These are phyloP conservation scores for Syngnathus acus DNA, from an alignment of 2,797 vertebrate genomes.

Conservation along the genomic window DNA sequence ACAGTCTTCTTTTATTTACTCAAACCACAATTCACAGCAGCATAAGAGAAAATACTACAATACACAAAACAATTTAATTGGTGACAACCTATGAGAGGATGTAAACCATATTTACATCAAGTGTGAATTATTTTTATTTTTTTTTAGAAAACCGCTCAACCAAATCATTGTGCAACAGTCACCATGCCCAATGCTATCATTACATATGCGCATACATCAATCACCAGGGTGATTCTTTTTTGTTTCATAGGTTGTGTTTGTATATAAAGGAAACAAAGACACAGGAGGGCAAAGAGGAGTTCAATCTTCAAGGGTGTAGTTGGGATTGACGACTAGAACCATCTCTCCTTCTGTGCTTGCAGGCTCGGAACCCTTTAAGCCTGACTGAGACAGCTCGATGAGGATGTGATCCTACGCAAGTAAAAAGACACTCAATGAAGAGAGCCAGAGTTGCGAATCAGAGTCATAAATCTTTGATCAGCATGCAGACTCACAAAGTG, in stretches of 20 bases:
- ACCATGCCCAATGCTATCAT: constrained; percentile 14
- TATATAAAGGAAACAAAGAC: neutral
- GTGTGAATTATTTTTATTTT: constrained; percentile 5
- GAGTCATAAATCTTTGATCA: neutral
- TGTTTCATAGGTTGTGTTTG: neutral
- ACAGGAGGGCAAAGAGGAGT: neutral
- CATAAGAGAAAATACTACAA: neutral
- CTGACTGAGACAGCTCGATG: constrained; percentile 84
- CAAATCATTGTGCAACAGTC: constrained; percentile 28
- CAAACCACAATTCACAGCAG: constrained; percentile 24
- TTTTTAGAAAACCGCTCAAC: neutral
- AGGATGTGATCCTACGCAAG: constrained; percentile 86
- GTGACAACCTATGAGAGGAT: constrained; percentile 9
- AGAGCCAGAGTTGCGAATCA: neutral
- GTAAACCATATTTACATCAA: constrained; percentile 61
- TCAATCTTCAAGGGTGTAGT: constrained; percentile 90
- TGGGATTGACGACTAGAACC: constrained; percentile 92
- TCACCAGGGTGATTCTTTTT: neutral
- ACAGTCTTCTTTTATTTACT: constrained; percentile 4
- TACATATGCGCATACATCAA: neutral
- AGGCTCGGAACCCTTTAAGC: constrained; percentile 79
- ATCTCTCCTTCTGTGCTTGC: constrained; percentile 73
- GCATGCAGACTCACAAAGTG: constrained; percentile 79
- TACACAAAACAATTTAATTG: constrained; percentile 10
- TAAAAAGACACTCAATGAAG: constrained; percentile 1